These are phyloP conservation scores for Manacus vitellinus DNA, from an alignment of 2,113 vertebrate species.

Conservation along the genomic window DNA sequence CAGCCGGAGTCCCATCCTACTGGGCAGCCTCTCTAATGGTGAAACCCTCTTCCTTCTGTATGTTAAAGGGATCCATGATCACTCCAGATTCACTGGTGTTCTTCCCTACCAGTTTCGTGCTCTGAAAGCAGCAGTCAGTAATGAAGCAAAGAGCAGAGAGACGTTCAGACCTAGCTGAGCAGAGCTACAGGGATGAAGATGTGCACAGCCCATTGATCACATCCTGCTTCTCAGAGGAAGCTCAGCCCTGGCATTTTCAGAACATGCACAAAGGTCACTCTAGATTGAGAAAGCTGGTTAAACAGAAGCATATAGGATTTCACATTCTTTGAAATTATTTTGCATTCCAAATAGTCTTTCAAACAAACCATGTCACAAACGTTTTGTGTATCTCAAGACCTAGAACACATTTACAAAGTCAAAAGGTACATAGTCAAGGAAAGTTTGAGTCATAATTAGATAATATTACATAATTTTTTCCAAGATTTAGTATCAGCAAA, in stretches of 20 bases:
- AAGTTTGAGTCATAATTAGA: background rate
- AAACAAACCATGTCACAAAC: background rate
- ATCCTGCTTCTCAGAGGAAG: background rate
- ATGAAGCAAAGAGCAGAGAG: background rate
- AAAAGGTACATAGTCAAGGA: background rate
- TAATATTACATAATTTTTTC: background rate
- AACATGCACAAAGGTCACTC: background rate
- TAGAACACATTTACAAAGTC: background rate
- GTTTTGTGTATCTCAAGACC: background rate
- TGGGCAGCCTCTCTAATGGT: background rate
- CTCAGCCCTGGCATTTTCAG: background rate
- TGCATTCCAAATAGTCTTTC: background rate
- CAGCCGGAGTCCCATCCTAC: background rate
- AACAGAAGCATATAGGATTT: background rate
- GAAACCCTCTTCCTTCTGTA: background rate
- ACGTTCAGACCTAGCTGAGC: background rate
- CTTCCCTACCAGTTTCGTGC: background rate
- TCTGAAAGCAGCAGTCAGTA: background rate
- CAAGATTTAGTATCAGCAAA: background rate
- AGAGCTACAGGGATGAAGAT: background rate
- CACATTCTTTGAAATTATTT: background rate
- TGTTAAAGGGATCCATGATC: background rate
- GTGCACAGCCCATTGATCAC: too few species aligned
- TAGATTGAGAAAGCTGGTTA: background rate
- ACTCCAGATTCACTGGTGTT: background rate